Conservation (phyloP, 2,888 invertebrate genomes). For the Apoda limacodes region DNA sequence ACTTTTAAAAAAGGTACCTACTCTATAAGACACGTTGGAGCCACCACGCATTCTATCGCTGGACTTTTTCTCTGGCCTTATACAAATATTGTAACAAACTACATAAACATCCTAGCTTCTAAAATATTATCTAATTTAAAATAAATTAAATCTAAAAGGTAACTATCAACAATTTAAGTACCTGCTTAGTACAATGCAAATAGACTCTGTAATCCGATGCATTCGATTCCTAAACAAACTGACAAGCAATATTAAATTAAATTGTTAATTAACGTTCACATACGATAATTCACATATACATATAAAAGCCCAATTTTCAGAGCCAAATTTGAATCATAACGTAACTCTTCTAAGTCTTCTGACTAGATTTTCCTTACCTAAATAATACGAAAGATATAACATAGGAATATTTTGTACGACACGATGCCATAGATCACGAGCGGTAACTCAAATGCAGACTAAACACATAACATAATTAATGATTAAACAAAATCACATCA, state of each 20-base stretch:
- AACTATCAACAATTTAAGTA: slow-evolving; percentile 49
- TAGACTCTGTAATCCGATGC: too few relatives aligned
- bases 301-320: slow-evolving; percentile 56
- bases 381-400: slow-evolving; percentile 65
- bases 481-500: slow-evolving; percentile 61
- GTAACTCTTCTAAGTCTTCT: slow-evolving; percentile 65
- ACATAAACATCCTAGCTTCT: slow-evolving; percentile 54
- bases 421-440: slow-evolving; percentile 69
- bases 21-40: slow-evolving; percentile 60
- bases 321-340: slow-evolving; percentile 57
- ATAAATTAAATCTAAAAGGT: slow-evolving; percentile 65
- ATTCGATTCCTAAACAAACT: too few relatives aligned
- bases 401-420: slow-evolving; percentile 71
- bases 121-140: slow-evolving; percentile 50
- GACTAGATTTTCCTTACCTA: slow-evolving; percentile 68
- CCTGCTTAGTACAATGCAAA: slow-evolving; percentile 16
- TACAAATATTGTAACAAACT: slow-evolving; percentile 51
- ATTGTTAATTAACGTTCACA: too few relatives aligned
- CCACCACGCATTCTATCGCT: too few relatives aligned
- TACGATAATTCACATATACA: too few relatives aligned
- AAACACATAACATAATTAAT: slow-evolving; percentile 52
- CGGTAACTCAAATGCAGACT: slow-evolving; percentile 69
- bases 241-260: too few relatives aligned
- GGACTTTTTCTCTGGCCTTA: slow-evolving; percentile 55
- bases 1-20: too few relatives aligned